A percentile compares a stretch with the other conserved stretches of the same genome.
Evolutionary conservation across 2,888 invertebrate genomes (phyloP).

Genomic region (Pyrrhosoma nymphula): DNA sequence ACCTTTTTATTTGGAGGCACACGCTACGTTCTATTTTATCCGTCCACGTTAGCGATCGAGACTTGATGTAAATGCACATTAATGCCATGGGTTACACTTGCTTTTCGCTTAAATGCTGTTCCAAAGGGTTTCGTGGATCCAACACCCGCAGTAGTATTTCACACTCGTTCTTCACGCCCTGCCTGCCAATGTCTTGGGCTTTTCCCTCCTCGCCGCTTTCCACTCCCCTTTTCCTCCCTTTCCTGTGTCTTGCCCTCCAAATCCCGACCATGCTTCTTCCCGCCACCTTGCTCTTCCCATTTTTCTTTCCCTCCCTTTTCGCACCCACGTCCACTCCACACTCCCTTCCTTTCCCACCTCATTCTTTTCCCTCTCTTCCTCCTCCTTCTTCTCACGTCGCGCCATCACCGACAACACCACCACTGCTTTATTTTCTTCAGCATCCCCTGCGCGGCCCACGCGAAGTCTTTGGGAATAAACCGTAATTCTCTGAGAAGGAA

Average conservation of each 20-base stretch:
- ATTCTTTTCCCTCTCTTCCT: background rate
- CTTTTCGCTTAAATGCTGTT: background rate
- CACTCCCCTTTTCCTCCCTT: background rate
- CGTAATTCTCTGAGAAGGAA: conserved; percentile 14
- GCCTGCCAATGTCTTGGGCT: background rate
- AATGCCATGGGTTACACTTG: background rate
- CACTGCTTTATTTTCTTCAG: background rate
- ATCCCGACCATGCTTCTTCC: background rate
- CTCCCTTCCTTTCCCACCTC: background rate
- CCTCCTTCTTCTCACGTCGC: background rate
- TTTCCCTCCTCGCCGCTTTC: background rate
- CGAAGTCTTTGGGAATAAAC: background rate
- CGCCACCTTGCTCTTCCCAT: background rate
- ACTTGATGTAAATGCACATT: no score
- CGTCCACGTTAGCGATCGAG: no score
- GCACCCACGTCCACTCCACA: background rate
- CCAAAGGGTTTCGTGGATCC: background rate
- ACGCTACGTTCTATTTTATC: no score
- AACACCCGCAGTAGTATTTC: background rate
- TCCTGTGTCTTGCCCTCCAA: background rate
- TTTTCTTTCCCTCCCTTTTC: background rate
- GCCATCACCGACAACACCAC: background rate
- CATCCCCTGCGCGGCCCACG: background rate
- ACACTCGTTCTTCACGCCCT: background rate
- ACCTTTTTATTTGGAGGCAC: no score